phyloP scores from a whole-genome alignment of 1,140 invertebrate species.

The Dreissena rostriformis region DNA sequence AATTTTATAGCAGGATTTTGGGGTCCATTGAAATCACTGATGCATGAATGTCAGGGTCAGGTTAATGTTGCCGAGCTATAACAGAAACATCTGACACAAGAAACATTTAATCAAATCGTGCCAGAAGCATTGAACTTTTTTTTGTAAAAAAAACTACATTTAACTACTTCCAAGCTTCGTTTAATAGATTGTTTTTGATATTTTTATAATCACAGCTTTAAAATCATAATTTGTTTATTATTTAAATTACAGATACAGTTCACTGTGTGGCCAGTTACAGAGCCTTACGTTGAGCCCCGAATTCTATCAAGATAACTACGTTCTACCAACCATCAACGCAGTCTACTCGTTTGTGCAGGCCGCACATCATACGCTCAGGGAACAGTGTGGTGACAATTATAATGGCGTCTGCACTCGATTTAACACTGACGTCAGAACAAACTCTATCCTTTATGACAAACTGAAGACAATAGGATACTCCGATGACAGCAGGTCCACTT shows the following conservation, averaged over 20 bases:
- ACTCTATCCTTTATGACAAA: slow-evolving; percentile 61
- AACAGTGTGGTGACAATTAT: slow-evolving; percentile 72
- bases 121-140: no score
- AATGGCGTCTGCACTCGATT: slow-evolving; percentile 64
- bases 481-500: slow-evolving; percentile 56
- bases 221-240: no score
- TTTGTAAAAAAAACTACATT: no score
- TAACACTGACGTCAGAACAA: slow-evolving; percentile 54
- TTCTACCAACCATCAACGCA: slow-evolving; percentile 74
- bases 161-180: no score
- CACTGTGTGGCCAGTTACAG: slow-evolving; percentile 46
- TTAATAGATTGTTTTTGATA: no score
- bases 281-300: slow-evolving; percentile 49
- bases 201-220: no score
- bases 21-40: no score
- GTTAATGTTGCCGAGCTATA: no score
- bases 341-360: slow-evolving; percentile 72
- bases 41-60: no score
- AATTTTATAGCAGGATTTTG: no score
- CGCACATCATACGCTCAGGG: slow-evolving; percentile 66
- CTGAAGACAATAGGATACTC: slow-evolving; percentile 63
- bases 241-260: slow-evolving; percentile 45
- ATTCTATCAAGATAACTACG: slow-evolving; percentile 67
- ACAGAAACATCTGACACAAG: no score
- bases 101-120: no score